Evolutionary conservation across 2,113 vertebrate species (phyloP).

Genomic region (Halcyon senegalensis): DNA sequence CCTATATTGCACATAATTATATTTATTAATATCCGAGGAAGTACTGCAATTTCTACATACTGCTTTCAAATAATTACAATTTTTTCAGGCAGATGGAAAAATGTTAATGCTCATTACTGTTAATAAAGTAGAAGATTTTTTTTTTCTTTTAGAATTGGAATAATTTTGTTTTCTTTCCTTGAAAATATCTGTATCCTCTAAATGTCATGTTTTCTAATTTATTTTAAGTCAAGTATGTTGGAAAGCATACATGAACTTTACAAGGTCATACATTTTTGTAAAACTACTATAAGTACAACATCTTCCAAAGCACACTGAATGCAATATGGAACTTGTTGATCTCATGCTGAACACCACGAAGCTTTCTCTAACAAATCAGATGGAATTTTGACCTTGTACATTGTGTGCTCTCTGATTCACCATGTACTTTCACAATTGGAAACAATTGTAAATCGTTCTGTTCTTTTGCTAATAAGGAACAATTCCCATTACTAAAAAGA

Average conservation of each 20-base stretch:
- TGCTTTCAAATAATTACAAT: neutral
- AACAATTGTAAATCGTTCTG: neutral
- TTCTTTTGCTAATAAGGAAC: neutral
- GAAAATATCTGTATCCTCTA: neutral
- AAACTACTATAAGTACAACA: neutral
- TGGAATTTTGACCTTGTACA: slow-evolving; percentile 11
- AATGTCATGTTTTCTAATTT: neutral
- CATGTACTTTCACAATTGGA: neutral
- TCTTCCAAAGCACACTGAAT: neutral
- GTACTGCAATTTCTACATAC: neutral
- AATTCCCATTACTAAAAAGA: neutral
- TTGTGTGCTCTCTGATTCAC: neutral
- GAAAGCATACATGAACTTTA: neutral
- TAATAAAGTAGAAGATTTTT: neutral
- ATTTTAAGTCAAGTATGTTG: neutral
- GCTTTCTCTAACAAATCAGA: neutral
- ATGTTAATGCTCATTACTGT: neutral
- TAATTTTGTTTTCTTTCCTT: neutral
- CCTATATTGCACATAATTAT: neutral
- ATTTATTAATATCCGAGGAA: neutral
- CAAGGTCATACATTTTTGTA: neutral
- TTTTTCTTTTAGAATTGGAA: neutral
- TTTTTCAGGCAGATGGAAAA: neutral
- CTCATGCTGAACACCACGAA: fast-evolving
- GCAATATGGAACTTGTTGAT: neutral